phyloP scores from a whole-genome alignment of 2,888 invertebrate species.

The Rhaphigaster nebulosa region DNA sequence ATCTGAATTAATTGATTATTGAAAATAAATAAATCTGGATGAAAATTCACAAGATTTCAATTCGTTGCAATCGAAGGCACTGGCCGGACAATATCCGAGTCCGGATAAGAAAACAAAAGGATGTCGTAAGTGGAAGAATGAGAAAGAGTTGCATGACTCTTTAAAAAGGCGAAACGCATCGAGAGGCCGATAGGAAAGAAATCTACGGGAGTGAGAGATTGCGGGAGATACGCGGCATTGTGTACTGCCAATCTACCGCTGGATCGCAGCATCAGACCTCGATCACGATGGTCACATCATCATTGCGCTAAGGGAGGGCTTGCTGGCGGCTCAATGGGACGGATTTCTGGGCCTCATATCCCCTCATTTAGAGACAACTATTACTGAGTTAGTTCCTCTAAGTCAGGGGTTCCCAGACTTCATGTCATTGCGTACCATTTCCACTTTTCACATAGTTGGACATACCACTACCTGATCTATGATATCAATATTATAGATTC shows the following conservation, averaged over 20 bases:
- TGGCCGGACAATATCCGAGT: not conserved
- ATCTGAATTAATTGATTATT: not conserved
- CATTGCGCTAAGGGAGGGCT: not conserved
- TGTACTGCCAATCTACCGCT: not conserved
- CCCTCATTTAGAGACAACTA: too few species aligned
- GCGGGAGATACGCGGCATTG: not conserved
- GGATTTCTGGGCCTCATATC: not conserved
- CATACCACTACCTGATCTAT: too few species aligned
- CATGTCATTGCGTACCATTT: too few species aligned
- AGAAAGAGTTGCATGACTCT: conserved; percentile 12
- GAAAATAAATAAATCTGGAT: not conserved
- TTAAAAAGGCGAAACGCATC: conserved; percentile 17
- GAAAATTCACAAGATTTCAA: not conserved
- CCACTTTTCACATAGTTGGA: too few species aligned
- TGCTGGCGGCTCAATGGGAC: not conserved
- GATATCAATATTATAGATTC: too few species aligned
- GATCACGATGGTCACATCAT: not conserved
- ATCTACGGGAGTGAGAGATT: not conserved
- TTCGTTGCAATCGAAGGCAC: not conserved
- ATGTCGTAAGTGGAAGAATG: conserved; percentile 7
- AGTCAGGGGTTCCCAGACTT: too few species aligned
- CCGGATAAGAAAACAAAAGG: conserved; percentile 29
- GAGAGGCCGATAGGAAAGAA: not conserved
- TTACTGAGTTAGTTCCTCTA: too few species aligned
- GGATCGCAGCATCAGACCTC: not conserved